Evolutionary conservation across 2,888 invertebrate species (phyloP).

Genomic region (Drosophila aldrichi): DNA sequence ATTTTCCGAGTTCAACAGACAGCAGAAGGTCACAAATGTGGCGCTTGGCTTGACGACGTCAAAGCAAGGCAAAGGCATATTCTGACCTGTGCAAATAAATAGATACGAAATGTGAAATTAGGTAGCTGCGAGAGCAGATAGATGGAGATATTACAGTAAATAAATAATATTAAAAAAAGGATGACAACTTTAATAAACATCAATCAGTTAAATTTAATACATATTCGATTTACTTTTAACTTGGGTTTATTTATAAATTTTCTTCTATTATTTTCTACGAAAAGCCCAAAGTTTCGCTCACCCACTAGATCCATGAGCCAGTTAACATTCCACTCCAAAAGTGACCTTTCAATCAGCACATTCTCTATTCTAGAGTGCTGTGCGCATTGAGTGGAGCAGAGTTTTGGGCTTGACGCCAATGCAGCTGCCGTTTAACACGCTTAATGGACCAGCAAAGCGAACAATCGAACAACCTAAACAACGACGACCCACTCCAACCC

Average conservation of each 20-base stretch:
- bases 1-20: conserved; percentile 74
- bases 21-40: conserved; percentile 54
- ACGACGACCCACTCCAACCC: conserved; percentile 39
- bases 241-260: no score
- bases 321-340: neutral
- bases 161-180: neutral
- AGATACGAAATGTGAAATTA: neutral
- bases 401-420: conserved; percentile 55
- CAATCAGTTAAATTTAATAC: no score
- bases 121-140: neutral
- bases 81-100: conserved; percentile 1
- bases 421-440: conserved; percentile 54
- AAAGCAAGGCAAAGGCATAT: conserved; percentile 12
- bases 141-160: neutral
- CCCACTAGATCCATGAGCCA: no score
- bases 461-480: conserved; percentile 31
- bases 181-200: no score
- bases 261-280: no score
- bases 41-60: conserved; percentile 35
- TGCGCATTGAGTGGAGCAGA: conserved; percentile 52
- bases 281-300: no score
- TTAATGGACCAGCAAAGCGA: conserved; percentile 58
- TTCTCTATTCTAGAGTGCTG: conserved; percentile 34
- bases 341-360: neutral
- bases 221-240: no score